phyloP scores from a whole-genome alignment of 2,797 vertebrate genomes.

The Diplodus sargus region DNA sequence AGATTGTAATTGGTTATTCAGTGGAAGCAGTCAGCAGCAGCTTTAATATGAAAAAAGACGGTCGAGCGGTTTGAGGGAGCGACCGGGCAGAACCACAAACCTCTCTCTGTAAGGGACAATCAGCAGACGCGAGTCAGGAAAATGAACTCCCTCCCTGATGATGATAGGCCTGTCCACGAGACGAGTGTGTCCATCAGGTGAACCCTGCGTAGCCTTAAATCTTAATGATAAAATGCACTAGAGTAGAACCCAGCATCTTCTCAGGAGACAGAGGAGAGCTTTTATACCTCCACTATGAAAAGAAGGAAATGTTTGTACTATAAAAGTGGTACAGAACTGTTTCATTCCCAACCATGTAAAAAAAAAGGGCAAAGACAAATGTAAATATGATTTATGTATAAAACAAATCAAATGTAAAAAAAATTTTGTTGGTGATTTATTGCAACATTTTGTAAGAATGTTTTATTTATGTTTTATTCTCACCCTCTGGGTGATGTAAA shows the following conservation, averaged over 20 bases:
- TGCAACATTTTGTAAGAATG: constrained; percentile 89
- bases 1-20: constrained; percentile 73
- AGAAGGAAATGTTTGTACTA: constrained; percentile 75
- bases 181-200: constrained; percentile 67
- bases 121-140: constrained; percentile 60
- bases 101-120: constrained; percentile 71
- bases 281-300: constrained; percentile 84
- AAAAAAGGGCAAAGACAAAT: constrained; percentile 80
- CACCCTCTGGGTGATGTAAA: constrained; percentile 84
- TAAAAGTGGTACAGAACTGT: constrained; percentile 75
- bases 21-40: constrained; percentile 62
- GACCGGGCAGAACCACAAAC: constrained; percentile 43
- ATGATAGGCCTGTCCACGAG: constrained; percentile 67
- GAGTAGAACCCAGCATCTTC: constrained; percentile 79
- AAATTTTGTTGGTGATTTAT: constrained; percentile 85
- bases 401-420: constrained; percentile 88
- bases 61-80: constrained; percentile 27
- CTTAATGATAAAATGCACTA: constrained; percentile 83
- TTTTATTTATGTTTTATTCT: constrained; percentile 95
- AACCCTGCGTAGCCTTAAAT: constrained; percentile 81
- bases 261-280: constrained; percentile 80
- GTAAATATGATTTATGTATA: constrained; percentile 86
- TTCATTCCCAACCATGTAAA: constrained; percentile 82
- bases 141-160: constrained; percentile 53
- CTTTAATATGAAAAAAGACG: constrained; percentile 60